Conservation (phyloP, 2,113 vertebrate genomes). For the Neotoma lepida region DNA sequence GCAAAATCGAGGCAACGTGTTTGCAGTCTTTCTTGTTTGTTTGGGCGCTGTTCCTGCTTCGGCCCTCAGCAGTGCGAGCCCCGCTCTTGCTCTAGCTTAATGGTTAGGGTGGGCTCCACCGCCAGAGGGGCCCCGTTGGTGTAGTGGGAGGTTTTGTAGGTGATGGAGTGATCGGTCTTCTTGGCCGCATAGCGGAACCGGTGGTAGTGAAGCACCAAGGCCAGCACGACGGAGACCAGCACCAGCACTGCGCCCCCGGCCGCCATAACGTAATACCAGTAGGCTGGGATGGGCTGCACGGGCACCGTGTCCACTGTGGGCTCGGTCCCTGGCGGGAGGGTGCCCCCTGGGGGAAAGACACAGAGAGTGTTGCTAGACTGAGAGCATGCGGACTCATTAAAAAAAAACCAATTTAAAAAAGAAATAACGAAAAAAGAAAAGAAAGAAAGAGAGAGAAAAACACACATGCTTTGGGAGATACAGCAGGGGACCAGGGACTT, state of each 20-base stretch:
- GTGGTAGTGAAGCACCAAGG: slow-evolving; percentile 96
- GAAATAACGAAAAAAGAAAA: background rate
- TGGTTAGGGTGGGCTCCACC: slow-evolving; percentile 95
- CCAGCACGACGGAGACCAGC: slow-evolving; percentile 93
- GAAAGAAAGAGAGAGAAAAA: slow-evolving; percentile 54
- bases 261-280: slow-evolving; percentile 99
- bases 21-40: slow-evolving; percentile 87
- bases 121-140: slow-evolving; percentile 89
- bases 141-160: slow-evolving; percentile 97
- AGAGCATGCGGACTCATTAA: slow-evolving; percentile 90
- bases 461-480: slow-evolving; percentile 83
- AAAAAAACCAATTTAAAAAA: slow-evolving; percentile 48
- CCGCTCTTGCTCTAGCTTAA: slow-evolving; percentile 95
- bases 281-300: slow-evolving; percentile 95
- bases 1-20: slow-evolving; percentile 90
- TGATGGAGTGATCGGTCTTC: slow-evolving; percentile 98
- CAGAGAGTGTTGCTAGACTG: slow-evolving; percentile 94
- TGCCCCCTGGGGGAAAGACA: slow-evolving; percentile 99
- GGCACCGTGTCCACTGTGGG: slow-evolving; percentile 99
- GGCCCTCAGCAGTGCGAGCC: slow-evolving; percentile 90
- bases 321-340: slow-evolving; percentile 94
- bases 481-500: slow-evolving; percentile 54
- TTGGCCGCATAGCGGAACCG: slow-evolving; percentile 96
- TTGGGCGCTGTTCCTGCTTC: slow-evolving; percentile 82
- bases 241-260: slow-evolving; percentile 96